Base-by-base conservation (phyloP, 2,888 invertebrate species). In the Watsonalla cultraria region DNA sequence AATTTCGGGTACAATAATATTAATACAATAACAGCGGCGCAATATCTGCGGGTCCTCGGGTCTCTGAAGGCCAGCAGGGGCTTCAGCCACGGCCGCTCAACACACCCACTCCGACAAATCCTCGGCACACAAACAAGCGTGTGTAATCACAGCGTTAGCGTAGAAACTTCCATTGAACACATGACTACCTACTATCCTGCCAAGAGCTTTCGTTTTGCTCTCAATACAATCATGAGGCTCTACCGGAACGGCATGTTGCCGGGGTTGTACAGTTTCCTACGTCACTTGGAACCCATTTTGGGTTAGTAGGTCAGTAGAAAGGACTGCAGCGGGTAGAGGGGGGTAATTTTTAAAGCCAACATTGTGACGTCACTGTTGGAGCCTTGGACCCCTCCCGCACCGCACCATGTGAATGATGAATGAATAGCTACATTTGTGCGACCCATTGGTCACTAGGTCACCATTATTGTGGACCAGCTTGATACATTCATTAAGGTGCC, bases 221-320 rank as follows among this genome's bases (percentile, higher is more conserved):
- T 60, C 57, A 52, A 62, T 63, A 56, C 53, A 55, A 42, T 46
- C 59, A 35, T 50, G 52, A 52, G 55, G 51, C 46, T 47, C 46
- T 47, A 37, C 51, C 54, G 54, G 60, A 66, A 64, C 61, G 72
- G 76, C 71, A 55, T 77, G 61, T 65, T 74, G 47, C 69, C 65
- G 62, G 62, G 71, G 69, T 59, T 86, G 86, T 89, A 86, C 80
- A 57, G 62, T 49, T 71, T 76, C 74, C 83, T 85, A 90, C 90
- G 90, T 90, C 90, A 90, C 83, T 73, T 64, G 70, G 71, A 73
- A 64, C 68, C 76, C 76, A 76, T 88, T 87, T 86, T 86, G 81
- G 89, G 89, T 90, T 74, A 90, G 80, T 88, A 82, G 90, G 89
- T 89, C 89, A 86, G 75, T 68, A 74, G 77, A 78, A 84, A 84